A percentile compares a stretch with the other conserved stretches of the same genome.
Conservation (phyloP, 2,113 vertebrate species). For the Hyaena hyaena region DNA sequence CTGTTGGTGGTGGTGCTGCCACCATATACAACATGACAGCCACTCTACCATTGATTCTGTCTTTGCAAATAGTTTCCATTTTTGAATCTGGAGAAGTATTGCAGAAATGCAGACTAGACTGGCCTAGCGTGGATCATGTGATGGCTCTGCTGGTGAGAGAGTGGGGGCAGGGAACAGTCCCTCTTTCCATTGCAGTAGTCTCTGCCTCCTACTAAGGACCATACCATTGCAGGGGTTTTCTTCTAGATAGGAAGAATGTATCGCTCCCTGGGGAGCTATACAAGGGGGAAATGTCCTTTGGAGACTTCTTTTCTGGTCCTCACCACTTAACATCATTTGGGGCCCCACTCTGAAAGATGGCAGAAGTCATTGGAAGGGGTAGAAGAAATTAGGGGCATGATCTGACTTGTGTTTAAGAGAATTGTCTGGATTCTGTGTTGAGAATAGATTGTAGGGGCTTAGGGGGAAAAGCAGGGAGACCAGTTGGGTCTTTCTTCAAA, state of each 20-base stretch:
- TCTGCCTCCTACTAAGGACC: not conserved
- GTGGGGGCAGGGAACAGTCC: not conserved
- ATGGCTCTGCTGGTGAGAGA: not conserved
- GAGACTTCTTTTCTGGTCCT: not conserved
- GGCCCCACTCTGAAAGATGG: not conserved
- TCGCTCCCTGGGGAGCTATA: not conserved
- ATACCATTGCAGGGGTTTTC: not conserved
- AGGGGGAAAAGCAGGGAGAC: not conserved
- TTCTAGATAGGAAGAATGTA: not conserved
- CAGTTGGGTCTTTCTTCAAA: not conserved
- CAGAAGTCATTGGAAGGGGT: not conserved
- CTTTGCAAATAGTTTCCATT: not conserved
- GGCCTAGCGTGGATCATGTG: not conserved
- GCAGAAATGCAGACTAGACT: not conserved
- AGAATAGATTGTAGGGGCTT: not conserved
- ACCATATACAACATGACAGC: not conserved
- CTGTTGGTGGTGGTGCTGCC: not conserved
- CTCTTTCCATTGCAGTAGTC: not conserved
- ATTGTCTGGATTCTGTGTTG: not conserved
- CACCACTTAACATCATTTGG: not conserved
- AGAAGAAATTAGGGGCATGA: not conserved
- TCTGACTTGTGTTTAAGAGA: not conserved
- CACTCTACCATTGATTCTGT: not conserved
- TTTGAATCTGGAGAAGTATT: not conserved
- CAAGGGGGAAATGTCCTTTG: not conserved